Percentiles rank a stretch among this genome's conserved stretches.
These are phyloP conservation scores for Euleptes europaea DNA, from an alignment of 2,113 vertebrate genomes.

Conservation along the genomic window DNA sequence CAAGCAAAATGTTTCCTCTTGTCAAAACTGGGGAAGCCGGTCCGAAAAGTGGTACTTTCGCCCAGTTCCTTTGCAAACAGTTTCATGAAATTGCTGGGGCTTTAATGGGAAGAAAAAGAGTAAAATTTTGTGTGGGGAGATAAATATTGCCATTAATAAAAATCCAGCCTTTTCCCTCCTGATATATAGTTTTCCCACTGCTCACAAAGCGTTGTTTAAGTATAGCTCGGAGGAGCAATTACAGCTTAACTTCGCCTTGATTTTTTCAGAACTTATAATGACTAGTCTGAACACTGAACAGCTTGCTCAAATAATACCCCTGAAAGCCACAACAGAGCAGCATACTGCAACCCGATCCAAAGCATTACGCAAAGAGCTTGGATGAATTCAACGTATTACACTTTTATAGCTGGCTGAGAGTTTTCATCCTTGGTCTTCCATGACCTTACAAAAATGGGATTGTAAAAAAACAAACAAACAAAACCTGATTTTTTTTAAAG, in stretches of 20 bases:
- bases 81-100: neutral
- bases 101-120: constrained; percentile 5
- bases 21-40: constrained; percentile 41
- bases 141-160: neutral
- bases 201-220: neutral
- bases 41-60: neutral
- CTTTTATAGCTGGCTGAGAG: neutral
- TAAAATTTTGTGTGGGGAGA: neutral
- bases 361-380: neutral
- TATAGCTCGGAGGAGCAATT: constrained; percentile 37
- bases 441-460: constrained; percentile 29
- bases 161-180: neutral
- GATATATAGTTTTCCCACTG: constrained; percentile 22
- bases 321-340: neutral
- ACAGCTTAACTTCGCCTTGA: neutral
- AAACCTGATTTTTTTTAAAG: too few relatives aligned
- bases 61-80: neutral
- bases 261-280: constrained; percentile 50
- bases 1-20: constrained; percentile 54
- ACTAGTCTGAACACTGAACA: constrained; percentile 24
- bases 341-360: neutral
- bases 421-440: neutral
- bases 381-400: neutral
- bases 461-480: too few relatives aligned
- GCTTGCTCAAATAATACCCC: neutral